Evolutionary conservation across 2,888 invertebrate genomes (phyloP).

Genomic region (Xestia c-nigrum): DNA sequence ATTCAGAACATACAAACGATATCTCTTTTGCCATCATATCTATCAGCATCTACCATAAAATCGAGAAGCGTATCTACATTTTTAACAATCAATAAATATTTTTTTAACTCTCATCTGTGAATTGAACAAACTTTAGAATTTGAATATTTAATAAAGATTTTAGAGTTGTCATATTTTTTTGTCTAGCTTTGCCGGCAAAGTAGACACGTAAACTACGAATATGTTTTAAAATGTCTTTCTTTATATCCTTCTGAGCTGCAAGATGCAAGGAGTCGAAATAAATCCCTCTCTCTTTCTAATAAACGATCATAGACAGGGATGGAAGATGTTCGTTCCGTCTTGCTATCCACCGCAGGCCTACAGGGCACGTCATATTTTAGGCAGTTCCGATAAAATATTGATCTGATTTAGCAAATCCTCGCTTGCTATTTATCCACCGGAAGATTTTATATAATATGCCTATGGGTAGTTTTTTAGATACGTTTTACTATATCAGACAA

Average conservation of each 20-base stretch:
- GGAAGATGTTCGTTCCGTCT: neutral
- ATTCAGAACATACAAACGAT: slow-evolving; percentile 12
- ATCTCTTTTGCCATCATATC: slow-evolving; percentile 36
- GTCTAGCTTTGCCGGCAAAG: slow-evolving; percentile 49
- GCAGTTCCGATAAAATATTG: neutral
- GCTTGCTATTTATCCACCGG: neutral
- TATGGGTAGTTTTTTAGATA: neutral
- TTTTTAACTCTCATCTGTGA: slow-evolving; percentile 36
- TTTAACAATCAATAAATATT: slow-evolving; percentile 65
- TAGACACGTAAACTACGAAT: slow-evolving; percentile 27
- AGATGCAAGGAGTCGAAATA: neutral
- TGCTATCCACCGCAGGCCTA: neutral
- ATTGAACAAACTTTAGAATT: slow-evolving; percentile 55
- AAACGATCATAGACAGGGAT: neutral
- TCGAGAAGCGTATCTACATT: slow-evolving; percentile 67
- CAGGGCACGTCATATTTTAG: neutral
- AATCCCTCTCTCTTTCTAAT: slow-evolving; percentile 26
- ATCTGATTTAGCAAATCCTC: neutral
- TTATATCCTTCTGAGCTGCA: slow-evolving; percentile 7
- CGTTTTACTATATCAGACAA: slow-evolving; percentile 13
- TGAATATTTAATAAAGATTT: slow-evolving; percentile 47
- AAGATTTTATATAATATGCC: neutral
- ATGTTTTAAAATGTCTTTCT: slow-evolving; percentile 3
- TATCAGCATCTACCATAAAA: slow-evolving; percentile 50
- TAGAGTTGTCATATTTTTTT: slow-evolving; percentile 12